Base-by-base conservation (phyloP, 2,113 vertebrate genomes). In the Myotis lucifugus region DNA sequence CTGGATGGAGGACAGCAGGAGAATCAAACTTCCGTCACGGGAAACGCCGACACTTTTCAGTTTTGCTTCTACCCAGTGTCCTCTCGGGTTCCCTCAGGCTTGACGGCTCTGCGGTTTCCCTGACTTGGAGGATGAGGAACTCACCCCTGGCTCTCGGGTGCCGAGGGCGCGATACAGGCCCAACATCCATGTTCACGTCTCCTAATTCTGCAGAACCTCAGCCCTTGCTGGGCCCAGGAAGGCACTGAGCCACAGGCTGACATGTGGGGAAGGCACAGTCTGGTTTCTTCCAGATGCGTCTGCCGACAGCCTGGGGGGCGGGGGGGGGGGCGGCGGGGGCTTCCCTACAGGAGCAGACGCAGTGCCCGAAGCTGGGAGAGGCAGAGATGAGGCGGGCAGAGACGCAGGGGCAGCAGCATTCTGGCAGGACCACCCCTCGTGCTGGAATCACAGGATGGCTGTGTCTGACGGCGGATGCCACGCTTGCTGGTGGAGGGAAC, bases 391-490 rank as follows among this genome's bases (percentile, higher is more conserved):
- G 7, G 8, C 73, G 11, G 78, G 32, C 34, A 54, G 34, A 56
- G 21, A 50, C 0, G 6, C 2, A 5, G 50, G 8, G 59, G 42
- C 2, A 40, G 12, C 25, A 9, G 64, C 7, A 6, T 37, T 4
- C 12, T 18, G 48, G 34, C 5, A 8, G 72, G 25, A 27, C 17
- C 12, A 5, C 29, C 14, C 15, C 29, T 48, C 0, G 3, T 5
- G 59, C 42, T 2, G 15, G 6, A 11, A 8, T 25, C 27, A 42
- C 25, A 0, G 29, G 5, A n/a, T 52, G 50, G 37, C 64, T 15
- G 46, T 25, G 37, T 15, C 61, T 3, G 0, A 1, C 0, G 66
- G 6, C n/a, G 34, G 17, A 1, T 0, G 25, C 83, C 0, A 0
- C 3, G 2, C 21, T 11, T 1, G 1, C 21, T 10, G 29, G 40